Evolutionary conservation across 2,888 invertebrate genomes (phyloP).

Genomic region (Leptinotarsa peninsularis): DNA sequence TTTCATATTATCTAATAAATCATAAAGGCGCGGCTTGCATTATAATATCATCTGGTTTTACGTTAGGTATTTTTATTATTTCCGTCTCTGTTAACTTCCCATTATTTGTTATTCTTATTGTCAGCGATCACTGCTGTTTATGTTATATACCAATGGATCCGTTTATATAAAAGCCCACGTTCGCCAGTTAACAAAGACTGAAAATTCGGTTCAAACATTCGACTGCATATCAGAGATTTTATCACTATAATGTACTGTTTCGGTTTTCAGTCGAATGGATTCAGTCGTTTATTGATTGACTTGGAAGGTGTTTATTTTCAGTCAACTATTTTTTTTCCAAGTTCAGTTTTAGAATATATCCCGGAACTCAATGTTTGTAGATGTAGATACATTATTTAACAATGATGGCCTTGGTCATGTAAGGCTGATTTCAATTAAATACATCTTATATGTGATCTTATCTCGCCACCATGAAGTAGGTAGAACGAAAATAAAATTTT

Average conservation of each 20-base stretch:
- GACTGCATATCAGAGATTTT: neutral
- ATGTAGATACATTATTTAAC: too few species aligned
- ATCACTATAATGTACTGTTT: neutral
- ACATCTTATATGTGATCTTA: too few species aligned
- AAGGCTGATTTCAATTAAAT: too few species aligned
- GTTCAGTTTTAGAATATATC: too few species aligned
- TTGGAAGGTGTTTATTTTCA: too few species aligned
- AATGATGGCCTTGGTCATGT: too few species aligned
- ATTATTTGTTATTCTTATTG: constrained; percentile 55
- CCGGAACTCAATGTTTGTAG: too few species aligned
- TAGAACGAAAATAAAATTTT: too few species aligned
- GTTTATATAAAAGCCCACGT: constrained; percentile 13
- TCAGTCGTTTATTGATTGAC: too few species aligned
- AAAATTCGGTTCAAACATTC: neutral
- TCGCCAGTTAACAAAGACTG: constrained; percentile 6
- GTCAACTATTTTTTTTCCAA: too few species aligned
- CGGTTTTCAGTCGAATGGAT: too few species aligned
- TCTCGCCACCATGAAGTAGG: too few species aligned
- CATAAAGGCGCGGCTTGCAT: constrained; percentile 47
- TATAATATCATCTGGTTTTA: constrained; percentile 55
- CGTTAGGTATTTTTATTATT: constrained; percentile 58
- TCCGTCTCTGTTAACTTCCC: constrained; percentile 57
- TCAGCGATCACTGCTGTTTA: constrained; percentile 26
- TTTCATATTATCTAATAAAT: constrained; percentile 57
- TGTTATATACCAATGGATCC: constrained; percentile 15